Percentiles rank a stretch among this genome's conserved stretches.
These are phyloP conservation scores for Romanogobio albipinnatus DNA, from an alignment of 2,113 vertebrate species.

Conservation along the genomic window DNA sequence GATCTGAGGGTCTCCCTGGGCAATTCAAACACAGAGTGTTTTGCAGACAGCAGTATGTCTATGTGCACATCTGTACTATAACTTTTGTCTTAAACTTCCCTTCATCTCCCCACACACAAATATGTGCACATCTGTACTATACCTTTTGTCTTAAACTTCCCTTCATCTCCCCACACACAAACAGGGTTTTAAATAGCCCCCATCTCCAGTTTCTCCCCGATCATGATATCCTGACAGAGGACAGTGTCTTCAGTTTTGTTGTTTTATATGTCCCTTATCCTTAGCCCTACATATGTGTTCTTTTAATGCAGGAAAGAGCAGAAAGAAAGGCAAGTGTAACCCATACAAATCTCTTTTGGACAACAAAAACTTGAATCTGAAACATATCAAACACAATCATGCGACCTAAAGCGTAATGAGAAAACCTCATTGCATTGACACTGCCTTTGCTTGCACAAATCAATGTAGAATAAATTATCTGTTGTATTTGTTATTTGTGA, in stretches of 20 bases:
- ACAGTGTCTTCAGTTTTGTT: conserved; percentile 7
- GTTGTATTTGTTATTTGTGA: conserved; percentile 24
- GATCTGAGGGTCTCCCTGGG: not conserved
- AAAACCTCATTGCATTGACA: not conserved
- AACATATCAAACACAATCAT: not conserved
- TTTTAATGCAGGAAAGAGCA: conserved; percentile 10
- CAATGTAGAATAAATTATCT: conserved; percentile 1
- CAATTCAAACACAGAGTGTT: not conserved
- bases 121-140: too few relatives aligned
- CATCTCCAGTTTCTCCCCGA: conserved; percentile 22
- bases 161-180: conserved; percentile 42
- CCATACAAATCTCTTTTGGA: not conserved
- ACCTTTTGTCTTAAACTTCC: conserved; percentile 36
- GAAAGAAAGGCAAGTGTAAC: not conserved
- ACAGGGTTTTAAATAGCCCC: conserved; percentile 38
- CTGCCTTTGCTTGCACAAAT: not conserved
- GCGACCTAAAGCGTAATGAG: not conserved
- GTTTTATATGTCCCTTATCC: not conserved
- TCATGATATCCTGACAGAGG: conserved; percentile 36
- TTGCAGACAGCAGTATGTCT: not conserved
- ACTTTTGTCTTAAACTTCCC: conserved; percentile 33
- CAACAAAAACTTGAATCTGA: not conserved
- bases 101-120: conserved; percentile 42
- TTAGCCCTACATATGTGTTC: not conserved
- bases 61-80: conserved; percentile 46